These are phyloP conservation scores for Drosophila limbata DNA, from an alignment of 2,888 invertebrate species.

Conservation along the genomic window DNA sequence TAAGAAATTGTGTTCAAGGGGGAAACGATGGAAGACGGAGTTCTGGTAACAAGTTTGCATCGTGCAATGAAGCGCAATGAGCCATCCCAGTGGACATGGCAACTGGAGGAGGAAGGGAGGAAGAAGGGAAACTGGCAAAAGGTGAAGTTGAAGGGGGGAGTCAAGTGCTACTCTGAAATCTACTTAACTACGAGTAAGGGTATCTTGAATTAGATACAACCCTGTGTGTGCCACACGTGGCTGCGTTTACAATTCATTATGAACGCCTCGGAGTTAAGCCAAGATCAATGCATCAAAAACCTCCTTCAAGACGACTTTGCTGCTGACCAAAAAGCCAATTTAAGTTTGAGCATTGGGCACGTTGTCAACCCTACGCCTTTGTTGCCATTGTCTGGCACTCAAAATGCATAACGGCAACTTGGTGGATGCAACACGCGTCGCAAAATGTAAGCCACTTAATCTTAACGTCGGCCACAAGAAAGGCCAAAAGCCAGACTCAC, in stretches of 20 bases:
- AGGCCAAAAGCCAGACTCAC: constrained; percentile 33
- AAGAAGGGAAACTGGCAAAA: not conserved
- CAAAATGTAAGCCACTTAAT: constrained; percentile 78
- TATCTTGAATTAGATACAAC: constrained; percentile 28
- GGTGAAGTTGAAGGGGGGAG: constrained; percentile 32
- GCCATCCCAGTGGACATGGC: constrained; percentile 33
- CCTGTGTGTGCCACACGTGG: constrained; percentile 59
- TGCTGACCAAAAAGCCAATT: constrained; percentile 66
- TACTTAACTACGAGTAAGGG: constrained; percentile 36
- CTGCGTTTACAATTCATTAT: constrained; percentile 78
- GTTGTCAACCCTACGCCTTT: constrained; percentile 52
- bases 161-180: constrained; percentile 27
- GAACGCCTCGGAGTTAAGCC: constrained; percentile 54
- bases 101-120: not conserved
- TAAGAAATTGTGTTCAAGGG: constrained; percentile 34
- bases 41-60: constrained; percentile 47
- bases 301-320: constrained; percentile 34
- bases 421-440: constrained; percentile 62
- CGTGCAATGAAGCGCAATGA: constrained; percentile 60
- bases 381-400: constrained; percentile 51
- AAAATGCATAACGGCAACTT: constrained; percentile 72
- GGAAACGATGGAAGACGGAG: constrained; percentile 7
- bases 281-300: constrained; percentile 44
- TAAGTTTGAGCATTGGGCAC: constrained; percentile 30
- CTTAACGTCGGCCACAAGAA: constrained; percentile 55